Evolutionary conservation across 1,140 invertebrate genomes (phyloP).

Genomic region (Gryllus bimaculatus): DNA sequence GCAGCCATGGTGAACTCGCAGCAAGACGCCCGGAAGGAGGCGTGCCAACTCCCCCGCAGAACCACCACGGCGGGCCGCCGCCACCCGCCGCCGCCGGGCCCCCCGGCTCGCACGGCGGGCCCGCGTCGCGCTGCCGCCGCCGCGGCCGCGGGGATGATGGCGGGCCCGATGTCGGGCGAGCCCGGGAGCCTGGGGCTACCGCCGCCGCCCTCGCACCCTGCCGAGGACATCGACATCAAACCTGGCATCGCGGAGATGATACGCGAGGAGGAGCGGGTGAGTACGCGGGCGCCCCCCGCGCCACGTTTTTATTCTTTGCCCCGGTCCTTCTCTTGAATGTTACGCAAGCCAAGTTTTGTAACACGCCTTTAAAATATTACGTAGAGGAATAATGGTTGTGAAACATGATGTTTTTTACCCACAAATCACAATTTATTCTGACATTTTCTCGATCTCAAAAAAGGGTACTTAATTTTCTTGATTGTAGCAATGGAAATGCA

Average conservation of each 20-base stretch:
- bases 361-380: too few species aligned
- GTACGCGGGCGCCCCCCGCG: conserved; percentile 34
- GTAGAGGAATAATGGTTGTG: too few species aligned
- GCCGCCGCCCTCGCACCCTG: conserved; percentile 30
- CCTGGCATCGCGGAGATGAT: conserved; percentile 92
- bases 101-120: conserved; percentile 33
- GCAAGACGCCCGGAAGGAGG: neutral
- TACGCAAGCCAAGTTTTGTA: too few species aligned
- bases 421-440: too few species aligned
- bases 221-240: conserved; percentile 83
- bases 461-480: too few species aligned
- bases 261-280: conserved; percentile 88
- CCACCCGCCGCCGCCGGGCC: conserved; percentile 32
- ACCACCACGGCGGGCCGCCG: conserved; percentile 24
- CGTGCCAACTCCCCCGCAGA: neutral
- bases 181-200: conserved; percentile 23
- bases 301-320: too few species aligned
- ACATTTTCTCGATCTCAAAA: too few species aligned
- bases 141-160: conserved; percentile 27
- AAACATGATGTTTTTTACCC: too few species aligned
- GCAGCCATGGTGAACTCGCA: conserved; percentile 10
- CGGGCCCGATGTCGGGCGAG: conserved; percentile 26
- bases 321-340: too few species aligned
- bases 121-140: conserved; percentile 27
- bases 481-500: too few species aligned